phyloP scores from a whole-genome alignment of 2,888 invertebrate species.

The Lapara coniferarum region DNA sequence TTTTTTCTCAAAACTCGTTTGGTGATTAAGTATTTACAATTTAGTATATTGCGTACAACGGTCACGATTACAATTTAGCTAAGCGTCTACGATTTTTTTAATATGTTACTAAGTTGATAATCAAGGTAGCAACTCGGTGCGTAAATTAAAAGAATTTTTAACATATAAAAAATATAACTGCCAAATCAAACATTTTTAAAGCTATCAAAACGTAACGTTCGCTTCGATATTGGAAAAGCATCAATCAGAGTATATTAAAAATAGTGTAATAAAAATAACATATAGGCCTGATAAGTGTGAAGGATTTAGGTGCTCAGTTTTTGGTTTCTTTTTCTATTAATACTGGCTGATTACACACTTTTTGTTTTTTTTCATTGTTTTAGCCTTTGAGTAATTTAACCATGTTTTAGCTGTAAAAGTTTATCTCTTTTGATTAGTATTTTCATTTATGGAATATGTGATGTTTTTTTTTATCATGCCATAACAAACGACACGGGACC shows the following conservation, averaged over 20 bases:
- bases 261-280: slow-evolving; percentile 22
- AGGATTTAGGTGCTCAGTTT: slow-evolving; percentile 25
- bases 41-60: too few species aligned
- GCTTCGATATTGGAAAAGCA: slow-evolving; percentile 15
- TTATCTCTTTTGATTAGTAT: too few species aligned
- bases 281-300: slow-evolving; percentile 34
- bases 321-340: background rate
- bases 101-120: too few species aligned
- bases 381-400: too few species aligned
- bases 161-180: background rate
- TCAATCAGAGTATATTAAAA: slow-evolving; percentile 18
- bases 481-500: too few species aligned
- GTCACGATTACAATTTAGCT: too few species aligned
- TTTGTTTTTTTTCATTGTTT: background rate
- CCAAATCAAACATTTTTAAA: background rate
- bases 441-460: background rate
- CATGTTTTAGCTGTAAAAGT: background rate
- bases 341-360: slow-evolving; percentile 1
- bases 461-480: background rate
- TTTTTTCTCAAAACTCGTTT: too few species aligned
- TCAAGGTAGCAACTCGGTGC: background rate
- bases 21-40: too few species aligned
- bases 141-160: background rate
- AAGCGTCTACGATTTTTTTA: too few species aligned
- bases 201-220: background rate